Evolutionary conservation across 35 echinoderm and acorn worm species (phyloP).

Genomic region (Amphiura filiformis): DNA sequence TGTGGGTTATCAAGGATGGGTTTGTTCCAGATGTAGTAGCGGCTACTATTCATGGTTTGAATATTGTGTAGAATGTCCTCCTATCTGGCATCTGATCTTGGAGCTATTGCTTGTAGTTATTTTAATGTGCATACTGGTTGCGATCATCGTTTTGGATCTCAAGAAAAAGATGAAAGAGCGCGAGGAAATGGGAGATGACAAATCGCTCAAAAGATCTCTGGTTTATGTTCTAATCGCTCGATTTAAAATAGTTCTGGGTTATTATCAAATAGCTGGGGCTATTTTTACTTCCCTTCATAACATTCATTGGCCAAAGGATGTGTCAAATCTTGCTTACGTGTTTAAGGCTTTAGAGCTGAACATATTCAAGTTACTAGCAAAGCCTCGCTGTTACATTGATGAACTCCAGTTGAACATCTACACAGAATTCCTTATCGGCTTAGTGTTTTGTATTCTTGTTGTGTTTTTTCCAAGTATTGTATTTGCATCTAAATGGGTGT

Average conservation of each 20-base stretch:
- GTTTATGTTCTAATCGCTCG: background rate
- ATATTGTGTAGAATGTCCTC: slow-evolving; percentile 19
- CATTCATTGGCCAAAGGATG: slow-evolving; percentile 12
- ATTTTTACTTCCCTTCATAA: slow-evolving; percentile 35
- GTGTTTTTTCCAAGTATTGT: background rate
- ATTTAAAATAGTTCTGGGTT: slow-evolving; percentile 41
- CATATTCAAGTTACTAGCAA: slow-evolving; percentile 20
- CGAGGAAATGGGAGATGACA: too few species aligned
- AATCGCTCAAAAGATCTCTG: background rate
- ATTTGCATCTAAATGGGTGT: background rate
- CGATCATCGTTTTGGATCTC: slow-evolving; percentile 4
- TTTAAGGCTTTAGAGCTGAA: slow-evolving; percentile 15
- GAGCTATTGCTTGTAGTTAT: background rate
- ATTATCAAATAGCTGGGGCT: slow-evolving; percentile 27
- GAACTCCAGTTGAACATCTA: slow-evolving; percentile 11
- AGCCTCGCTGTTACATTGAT: slow-evolving; percentile 24
- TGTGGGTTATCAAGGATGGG: slow-evolving; percentile 41
- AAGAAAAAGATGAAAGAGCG: too few species aligned
- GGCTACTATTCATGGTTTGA: slow-evolving; percentile 24
- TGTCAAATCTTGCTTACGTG: slow-evolving; percentile 8
- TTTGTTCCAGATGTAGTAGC: slow-evolving; percentile 20
- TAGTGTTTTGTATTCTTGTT: background rate
- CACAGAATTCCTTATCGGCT: background rate
- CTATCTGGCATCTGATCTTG: background rate
- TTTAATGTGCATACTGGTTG: background rate